Evolutionary conservation across 1,140 invertebrate genomes (phyloP).

Genomic region (Drosophila guanche): DNA sequence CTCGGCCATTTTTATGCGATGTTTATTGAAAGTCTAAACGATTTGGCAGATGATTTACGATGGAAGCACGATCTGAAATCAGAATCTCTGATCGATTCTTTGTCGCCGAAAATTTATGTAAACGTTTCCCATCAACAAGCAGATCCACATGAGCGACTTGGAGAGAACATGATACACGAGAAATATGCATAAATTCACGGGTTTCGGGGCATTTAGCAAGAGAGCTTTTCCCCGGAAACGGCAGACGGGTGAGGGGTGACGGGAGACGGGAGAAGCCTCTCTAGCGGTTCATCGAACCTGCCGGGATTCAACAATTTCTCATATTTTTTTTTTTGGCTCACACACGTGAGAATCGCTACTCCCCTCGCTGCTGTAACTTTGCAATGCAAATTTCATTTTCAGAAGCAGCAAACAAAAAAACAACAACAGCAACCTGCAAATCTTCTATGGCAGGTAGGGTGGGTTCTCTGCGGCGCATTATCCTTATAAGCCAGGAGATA

Average conservation of each 20-base stretch:
- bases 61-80: background rate
- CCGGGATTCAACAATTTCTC: conserved; percentile 19
- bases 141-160: no score
- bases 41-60: conserved; percentile 44
- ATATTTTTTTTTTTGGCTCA: conserved; percentile 38
- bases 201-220: conserved; percentile 45
- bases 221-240: conserved; percentile 43
- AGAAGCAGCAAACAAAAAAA: background rate
- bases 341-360: conserved; percentile 25
- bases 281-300: conserved; percentile 52
- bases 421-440: conserved; percentile 62
- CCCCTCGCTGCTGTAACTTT: conserved; percentile 34
- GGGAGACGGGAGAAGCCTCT: conserved; percentile 7
- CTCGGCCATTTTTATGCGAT: conserved; percentile 69
- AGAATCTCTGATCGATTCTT: conserved; percentile 63
- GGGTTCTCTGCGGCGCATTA: conserved; percentile 58
- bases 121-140: conserved; percentile 45
- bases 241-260: background rate
- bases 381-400: conserved; percentile 66
- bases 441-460: background rate
- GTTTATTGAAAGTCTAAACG: conserved; percentile 67
- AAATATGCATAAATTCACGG: conserved; percentile 64
- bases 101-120: conserved; percentile 52
- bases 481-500: conserved; percentile 59
- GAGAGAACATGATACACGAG: background rate